Evolutionary conservation across 2,888 invertebrate species (phyloP).

Genomic region (Buathra laborator): DNA sequence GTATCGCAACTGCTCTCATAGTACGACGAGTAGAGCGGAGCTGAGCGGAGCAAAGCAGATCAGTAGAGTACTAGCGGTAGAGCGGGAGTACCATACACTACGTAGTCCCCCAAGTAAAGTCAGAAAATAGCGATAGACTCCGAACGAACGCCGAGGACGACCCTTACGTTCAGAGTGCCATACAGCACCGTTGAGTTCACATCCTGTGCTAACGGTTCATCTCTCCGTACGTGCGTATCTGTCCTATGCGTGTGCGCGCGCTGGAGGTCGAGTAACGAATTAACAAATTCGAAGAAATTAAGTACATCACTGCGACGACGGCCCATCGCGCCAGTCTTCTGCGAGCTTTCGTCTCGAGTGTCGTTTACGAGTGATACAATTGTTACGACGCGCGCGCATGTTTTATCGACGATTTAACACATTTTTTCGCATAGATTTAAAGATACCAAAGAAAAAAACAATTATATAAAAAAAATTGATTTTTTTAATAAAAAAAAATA

Average conservation of each 20-base stretch:
- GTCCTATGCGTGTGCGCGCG: neutral
- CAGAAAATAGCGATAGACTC: constrained; percentile 9
- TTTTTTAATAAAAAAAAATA: too few species aligned
- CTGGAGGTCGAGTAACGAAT: constrained; percentile 5
- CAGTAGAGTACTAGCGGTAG: constrained; percentile 49
- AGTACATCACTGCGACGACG: neutral
- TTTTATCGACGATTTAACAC: neutral
- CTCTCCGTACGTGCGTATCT: neutral
- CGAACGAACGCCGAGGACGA: constrained; percentile 15
- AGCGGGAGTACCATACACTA: constrained; percentile 39
- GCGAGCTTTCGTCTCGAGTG: constrained; percentile 12
- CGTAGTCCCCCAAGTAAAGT: neutral
- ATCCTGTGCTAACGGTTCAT: constrained; percentile 15
- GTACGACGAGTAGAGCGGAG: constrained; percentile 40
- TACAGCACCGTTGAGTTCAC: constrained; percentile 37
- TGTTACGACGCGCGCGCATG: neutral
- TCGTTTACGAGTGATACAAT: neutral
- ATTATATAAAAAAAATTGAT: too few species aligned
- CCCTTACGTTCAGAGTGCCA: constrained; percentile 38
- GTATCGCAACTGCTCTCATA: constrained; percentile 11
- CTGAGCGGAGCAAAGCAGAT: constrained; percentile 49
- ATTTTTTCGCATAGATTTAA: neutral
- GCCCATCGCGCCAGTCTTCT: constrained; percentile 5
- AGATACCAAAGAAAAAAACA: neutral
- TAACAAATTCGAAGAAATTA: constrained; percentile 26